Base-by-base conservation (phyloP, 2,113 vertebrate species). In the Scytalopus superciliaris region DNA sequence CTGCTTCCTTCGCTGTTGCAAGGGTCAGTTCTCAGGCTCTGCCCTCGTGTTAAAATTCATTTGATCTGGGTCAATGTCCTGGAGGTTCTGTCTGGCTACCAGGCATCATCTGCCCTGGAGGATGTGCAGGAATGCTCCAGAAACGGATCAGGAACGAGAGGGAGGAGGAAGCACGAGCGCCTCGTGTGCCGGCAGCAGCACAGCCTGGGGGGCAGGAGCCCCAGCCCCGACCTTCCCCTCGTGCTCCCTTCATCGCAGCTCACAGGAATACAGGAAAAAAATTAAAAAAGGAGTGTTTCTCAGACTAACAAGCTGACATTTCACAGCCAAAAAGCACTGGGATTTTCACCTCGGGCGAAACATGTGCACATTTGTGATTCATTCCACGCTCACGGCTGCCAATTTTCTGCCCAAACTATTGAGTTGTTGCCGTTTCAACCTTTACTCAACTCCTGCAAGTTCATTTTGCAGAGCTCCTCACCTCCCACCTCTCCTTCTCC, bases 291-390 rank as follows among this genome's bases (percentile, higher is more conserved):
- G 33, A 93, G 75, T 3, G 19, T 53, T 96, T 80, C 83, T 63
- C 88, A 78, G 94, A 31, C 80, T 70, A 77, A 83, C 55, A 37
- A 95, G 82, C 91, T 70, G 63, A 84, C 72, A 90, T 24, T 84
- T 96, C 82, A 40, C 90, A 90, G 94, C 90, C 84, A 80, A 83
- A 22, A 84, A 83, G 14, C 3, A 5, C 82, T 80, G 23, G 2
- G 47, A 10, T 83, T 95, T 80, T 52, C 92, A 96, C 95, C 92
- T 64, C 75, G 1, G 94, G 96, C 93, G n/a, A 93, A 94, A 96
- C 93, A 87, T 87, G 90, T 96, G 94, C 85, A 31, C 45, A 0
- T 55, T 72, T 74, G 85, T 95, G 92, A 92, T 62, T 95, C 87
- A 90, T 40, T 52, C 55, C 50, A 0, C 5, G 4, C 55, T 30